These are phyloP conservation scores for Brachionus manjavacas DNA, from an alignment of 1,140 invertebrate genomes.

Conservation along the genomic window DNA sequence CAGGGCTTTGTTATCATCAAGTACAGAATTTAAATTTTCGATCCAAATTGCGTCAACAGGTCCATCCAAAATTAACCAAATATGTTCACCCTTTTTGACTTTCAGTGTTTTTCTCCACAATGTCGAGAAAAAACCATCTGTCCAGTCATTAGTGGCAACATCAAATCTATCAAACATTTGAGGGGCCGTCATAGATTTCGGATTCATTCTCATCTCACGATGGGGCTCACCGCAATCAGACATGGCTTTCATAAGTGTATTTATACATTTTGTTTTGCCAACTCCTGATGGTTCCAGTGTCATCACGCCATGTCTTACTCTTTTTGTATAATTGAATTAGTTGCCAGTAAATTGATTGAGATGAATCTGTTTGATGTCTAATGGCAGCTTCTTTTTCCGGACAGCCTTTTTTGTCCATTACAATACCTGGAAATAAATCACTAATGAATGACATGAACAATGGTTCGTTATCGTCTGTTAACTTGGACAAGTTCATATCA, in stretches of 20 bases:
- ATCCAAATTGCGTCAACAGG: too few species aligned
- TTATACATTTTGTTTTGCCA: constrained; percentile 88
- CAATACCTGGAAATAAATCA: too few species aligned
- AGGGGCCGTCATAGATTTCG: constrained; percentile 88
- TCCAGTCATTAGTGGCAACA: constrained; percentile 96
- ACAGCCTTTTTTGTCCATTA: constrained; percentile 87
- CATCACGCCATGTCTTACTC: constrained; percentile 22
- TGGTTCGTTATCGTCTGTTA: constrained; percentile 87
- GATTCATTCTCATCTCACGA: constrained; percentile 95
- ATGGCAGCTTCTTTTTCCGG: constrained; percentile 62
- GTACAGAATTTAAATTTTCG: too few species aligned
- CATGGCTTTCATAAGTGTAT: constrained; percentile 84
- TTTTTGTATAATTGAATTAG: constrained; percentile 71
- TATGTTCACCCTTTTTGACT: constrained; percentile 69
- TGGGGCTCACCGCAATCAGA: constrained; percentile 75
- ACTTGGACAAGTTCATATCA: constrained; percentile 95
- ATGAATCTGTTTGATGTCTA: constrained; percentile 48
- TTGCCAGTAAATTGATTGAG: constrained; percentile 79
- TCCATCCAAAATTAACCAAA: constrained; percentile 58
- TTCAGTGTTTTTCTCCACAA: constrained; percentile 85
- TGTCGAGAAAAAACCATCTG: constrained; percentile 93
- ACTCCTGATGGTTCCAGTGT: constrained; percentile 83
- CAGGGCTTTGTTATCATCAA: constrained; percentile 68
- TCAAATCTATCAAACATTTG: constrained; percentile 95
- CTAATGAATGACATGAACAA: too few species aligned